phyloP scores from a whole-genome alignment of 2,888 invertebrate species.

The Alitta virens region DNA sequence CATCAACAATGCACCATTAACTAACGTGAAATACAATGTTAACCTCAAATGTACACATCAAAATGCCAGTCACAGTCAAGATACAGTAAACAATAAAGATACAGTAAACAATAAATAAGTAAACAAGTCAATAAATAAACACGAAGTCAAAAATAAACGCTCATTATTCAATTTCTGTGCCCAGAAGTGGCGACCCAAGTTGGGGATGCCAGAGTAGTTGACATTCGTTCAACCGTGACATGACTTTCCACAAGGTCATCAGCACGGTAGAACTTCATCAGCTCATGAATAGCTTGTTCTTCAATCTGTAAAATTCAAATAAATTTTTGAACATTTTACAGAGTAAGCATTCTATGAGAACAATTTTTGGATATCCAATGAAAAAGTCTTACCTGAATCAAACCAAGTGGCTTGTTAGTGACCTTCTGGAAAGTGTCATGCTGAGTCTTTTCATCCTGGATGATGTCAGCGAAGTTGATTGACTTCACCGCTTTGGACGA shows the following conservation, averaged over 20 bases:
- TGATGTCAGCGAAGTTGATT: constrained; percentile 62
- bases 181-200: constrained; percentile 38
- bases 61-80: too few relatives aligned
- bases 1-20: too few relatives aligned
- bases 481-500: constrained; percentile 6
- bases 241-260: constrained; percentile 70
- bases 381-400: constrained; percentile 73
- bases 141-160: too few relatives aligned
- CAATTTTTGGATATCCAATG: neutral
- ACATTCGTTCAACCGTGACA: constrained; percentile 70
- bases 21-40: too few relatives aligned
- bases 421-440: constrained; percentile 71
- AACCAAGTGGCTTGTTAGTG: constrained; percentile 70
- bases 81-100: too few relatives aligned
- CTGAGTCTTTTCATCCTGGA: constrained; percentile 73
- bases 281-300: constrained; percentile 80
- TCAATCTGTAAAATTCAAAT: constrained; percentile 66
- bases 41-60: too few relatives aligned
- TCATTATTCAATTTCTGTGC: too few relatives aligned
- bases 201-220: constrained; percentile 41
- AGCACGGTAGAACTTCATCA: constrained; percentile 73
- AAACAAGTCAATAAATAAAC: too few relatives aligned
- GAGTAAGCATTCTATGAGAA: neutral
- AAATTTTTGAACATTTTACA: neutral
- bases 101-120: too few relatives aligned